Conservation (phyloP, 2,797 vertebrate species). For the Danio albolineatus region DNA sequence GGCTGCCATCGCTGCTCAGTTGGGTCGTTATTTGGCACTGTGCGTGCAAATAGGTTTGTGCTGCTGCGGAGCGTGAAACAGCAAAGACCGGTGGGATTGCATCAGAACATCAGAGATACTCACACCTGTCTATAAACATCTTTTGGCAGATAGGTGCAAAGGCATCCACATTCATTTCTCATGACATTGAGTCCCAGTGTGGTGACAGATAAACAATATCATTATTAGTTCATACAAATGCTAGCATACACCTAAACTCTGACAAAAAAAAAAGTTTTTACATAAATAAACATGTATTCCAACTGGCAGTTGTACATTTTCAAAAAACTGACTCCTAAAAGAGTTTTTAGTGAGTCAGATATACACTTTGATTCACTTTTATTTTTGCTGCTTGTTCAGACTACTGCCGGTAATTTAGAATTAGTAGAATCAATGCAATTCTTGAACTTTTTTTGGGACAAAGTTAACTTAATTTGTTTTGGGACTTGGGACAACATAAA, state of each 20-base stretch:
- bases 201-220: background rate
- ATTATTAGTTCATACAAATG: background rate
- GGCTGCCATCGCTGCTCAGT: conserved; percentile 8
- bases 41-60: conserved; percentile 35
- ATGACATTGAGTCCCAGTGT: background rate
- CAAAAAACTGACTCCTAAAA: too few relatives aligned
- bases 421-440: too few relatives aligned
- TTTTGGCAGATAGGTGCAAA: conserved; percentile 13
- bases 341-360: background rate
- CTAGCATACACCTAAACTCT: background rate
- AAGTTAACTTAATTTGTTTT: too few relatives aligned
- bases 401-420: too few relatives aligned
- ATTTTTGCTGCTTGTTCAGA: too few relatives aligned
- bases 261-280: background rate
- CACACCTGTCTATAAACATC: conserved; percentile 51
- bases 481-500: too few relatives aligned
- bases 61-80: conserved; percentile 39
- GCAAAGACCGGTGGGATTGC: conserved; percentile 34
- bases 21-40: conserved; percentile 11
- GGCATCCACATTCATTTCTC: conserved; percentile 28
- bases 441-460: too few relatives aligned
- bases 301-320: too few relatives aligned
- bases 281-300: background rate
- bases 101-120: conserved; percentile 50
- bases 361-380: too few relatives aligned